Percentiles rank a stretch among this genome's conserved stretches.
Conservation (phyloP, 2,113 vertebrate genomes). For the Setophaga kirtlandii region DNA sequence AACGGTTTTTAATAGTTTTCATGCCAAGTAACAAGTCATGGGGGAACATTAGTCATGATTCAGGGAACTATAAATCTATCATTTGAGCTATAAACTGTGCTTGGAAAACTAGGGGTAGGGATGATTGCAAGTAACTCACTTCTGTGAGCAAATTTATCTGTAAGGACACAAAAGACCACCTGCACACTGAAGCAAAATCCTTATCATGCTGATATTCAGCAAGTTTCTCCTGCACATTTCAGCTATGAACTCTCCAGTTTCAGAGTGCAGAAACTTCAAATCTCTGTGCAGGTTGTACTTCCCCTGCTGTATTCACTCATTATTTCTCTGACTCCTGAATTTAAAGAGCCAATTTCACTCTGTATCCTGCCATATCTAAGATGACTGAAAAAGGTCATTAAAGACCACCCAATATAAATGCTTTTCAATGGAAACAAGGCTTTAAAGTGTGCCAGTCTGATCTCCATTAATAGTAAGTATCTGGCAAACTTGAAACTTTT, state of each 20-base stretch:
- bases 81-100: background rate
- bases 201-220: background rate
- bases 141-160: background rate
- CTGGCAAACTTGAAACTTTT: background rate
- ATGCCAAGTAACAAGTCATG: constrained; percentile 8
- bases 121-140: background rate
- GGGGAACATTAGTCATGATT: constrained; percentile 1
- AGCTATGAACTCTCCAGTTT: background rate
- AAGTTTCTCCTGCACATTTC: background rate
- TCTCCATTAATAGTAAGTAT: background rate
- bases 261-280: background rate
- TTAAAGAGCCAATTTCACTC: background rate
- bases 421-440: background rate
- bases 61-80: background rate
- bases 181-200: background rate
- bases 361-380: background rate
- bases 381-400: background rate
- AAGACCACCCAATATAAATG: background rate
- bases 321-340: background rate
- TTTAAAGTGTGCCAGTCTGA: background rate
- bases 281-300: background rate
- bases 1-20: background rate
- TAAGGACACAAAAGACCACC: background rate
- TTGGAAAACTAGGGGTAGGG: background rate
- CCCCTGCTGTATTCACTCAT: background rate